Percentiles rank a stretch among this genome's conserved stretches.
These are phyloP conservation scores for Acanthaster planci DNA, from an alignment of 35 echinoderm and acorn worm genomes.

Conservation along the genomic window DNA sequence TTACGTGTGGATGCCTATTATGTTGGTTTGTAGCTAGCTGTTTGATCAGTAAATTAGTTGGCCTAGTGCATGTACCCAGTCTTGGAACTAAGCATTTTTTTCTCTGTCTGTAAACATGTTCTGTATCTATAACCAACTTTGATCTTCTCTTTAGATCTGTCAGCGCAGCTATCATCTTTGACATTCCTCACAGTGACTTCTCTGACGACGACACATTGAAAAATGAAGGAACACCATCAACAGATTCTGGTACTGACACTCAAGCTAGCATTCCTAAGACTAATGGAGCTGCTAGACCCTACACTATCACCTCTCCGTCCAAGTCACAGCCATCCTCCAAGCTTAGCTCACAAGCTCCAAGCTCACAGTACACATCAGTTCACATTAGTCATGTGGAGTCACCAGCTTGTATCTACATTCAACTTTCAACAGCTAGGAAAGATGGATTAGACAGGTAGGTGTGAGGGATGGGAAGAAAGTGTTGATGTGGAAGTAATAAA, in stretches of 20 bases:
- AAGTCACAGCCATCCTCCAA: background rate
- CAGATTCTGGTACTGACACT: background rate
- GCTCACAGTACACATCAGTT: slow-evolving; percentile 59
- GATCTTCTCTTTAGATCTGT: background rate
- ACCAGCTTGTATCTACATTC: slow-evolving; percentile 73
- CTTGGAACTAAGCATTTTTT: too few species aligned
- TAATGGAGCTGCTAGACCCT: background rate
- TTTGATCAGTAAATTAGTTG: too few species aligned
- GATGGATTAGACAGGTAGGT: slow-evolving; percentile 78
- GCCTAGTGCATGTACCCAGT: too few species aligned
- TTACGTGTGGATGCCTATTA: too few species aligned
- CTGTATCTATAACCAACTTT: background rate
- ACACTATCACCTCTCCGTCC: background rate
- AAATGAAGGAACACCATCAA: background rate
- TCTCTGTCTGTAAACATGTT: too few species aligned
- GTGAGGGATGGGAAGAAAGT: too few species aligned
- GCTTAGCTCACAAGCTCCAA: slow-evolving; percentile 40
- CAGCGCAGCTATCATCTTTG: slow-evolving; percentile 19
- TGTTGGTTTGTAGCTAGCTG: too few species aligned
- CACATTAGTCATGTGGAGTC: slow-evolving; percentile 80
- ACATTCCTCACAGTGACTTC: slow-evolving; percentile 29
- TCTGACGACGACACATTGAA: background rate
- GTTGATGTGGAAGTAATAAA: background rate
- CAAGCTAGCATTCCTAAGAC: background rate
- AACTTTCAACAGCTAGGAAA: slow-evolving; percentile 73